A percentile compares a stretch with the other conserved stretches of the same genome.
Conservation (phyloP, 2,113 vertebrate genomes). For the Aegotheles bennettii region DNA sequence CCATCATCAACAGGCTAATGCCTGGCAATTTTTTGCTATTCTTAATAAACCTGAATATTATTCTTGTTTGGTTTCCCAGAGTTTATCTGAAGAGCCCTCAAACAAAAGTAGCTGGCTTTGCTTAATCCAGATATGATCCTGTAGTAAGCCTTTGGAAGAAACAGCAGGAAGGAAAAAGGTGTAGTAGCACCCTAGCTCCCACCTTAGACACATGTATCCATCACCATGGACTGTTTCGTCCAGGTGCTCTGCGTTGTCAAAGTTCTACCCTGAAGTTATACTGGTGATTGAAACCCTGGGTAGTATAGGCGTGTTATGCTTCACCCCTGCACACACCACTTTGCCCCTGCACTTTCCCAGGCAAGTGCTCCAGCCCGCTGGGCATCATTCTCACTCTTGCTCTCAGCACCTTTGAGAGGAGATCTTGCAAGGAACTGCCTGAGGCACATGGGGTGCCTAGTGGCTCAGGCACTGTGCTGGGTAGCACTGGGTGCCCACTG, state of each 20-base stretch:
- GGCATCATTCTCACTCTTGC: background rate
- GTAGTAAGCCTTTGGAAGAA: background rate
- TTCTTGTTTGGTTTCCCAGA: background rate
- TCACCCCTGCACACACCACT: background rate
- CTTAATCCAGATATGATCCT: background rate
- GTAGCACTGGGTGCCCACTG: background rate
- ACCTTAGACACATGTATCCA: background rate
- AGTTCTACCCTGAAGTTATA: background rate
- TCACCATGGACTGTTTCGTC: background rate
- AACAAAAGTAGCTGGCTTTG: background rate
- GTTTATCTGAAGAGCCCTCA: background rate
- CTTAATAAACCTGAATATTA: background rate
- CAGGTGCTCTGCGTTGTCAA: background rate
- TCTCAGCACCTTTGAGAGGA: background rate
- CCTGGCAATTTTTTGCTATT: background rate
- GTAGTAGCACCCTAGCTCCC: background rate
- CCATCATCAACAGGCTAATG: background rate
- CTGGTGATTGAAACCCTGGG: background rate
- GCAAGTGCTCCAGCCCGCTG: background rate
- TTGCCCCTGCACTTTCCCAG: background rate
- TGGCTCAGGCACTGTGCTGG: background rate
- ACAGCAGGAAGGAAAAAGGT: background rate
- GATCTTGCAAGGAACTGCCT: background rate
- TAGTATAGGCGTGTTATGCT: background rate
- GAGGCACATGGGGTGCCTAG: accelerated